Evolutionary conservation across 1,140 invertebrate species (phyloP).

Genomic region (Megathymus violae): DNA sequence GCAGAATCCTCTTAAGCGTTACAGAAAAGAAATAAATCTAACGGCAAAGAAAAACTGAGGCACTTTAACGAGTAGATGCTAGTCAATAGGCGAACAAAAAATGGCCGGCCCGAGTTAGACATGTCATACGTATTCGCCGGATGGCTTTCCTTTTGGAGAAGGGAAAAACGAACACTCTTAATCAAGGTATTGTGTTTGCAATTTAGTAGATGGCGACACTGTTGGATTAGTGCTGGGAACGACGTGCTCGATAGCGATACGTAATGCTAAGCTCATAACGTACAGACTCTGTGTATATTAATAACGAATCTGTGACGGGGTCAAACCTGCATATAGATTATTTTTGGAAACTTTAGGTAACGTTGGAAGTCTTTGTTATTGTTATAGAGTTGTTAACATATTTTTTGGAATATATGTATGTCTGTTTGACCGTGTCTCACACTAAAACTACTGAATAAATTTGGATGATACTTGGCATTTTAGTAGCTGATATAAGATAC

Average conservation of each 20-base stretch:
- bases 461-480: too few species aligned
- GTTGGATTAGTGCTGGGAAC: background rate
- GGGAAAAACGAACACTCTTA: slow-evolving; percentile 23
- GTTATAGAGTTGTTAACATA: too few species aligned
- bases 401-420: too few species aligned
- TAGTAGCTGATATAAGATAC: too few species aligned
- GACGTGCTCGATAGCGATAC: background rate
- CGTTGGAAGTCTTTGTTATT: too few species aligned
- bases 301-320: too few species aligned
- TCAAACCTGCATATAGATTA: too few species aligned
- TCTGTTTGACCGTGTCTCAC: too few species aligned
- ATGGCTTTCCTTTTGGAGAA: slow-evolving; percentile 33
- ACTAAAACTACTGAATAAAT: too few species aligned
- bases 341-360: too few species aligned
- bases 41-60: slow-evolving; percentile 38
- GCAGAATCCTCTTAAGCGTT: slow-evolving; percentile 24
- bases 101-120: slow-evolving; percentile 11
- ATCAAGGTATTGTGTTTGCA: slow-evolving; percentile 34
- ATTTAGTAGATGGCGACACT: background rate
- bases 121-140: slow-evolving; percentile 26
- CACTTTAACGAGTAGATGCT: slow-evolving; percentile 41
- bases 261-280: background rate
- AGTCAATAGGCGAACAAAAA: slow-evolving; percentile 42
- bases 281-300: too few species aligned
- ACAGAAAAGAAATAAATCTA: slow-evolving; percentile 44